Conservation (phyloP, 2,888 invertebrate species). For the Polydesmus complanatus region DNA sequence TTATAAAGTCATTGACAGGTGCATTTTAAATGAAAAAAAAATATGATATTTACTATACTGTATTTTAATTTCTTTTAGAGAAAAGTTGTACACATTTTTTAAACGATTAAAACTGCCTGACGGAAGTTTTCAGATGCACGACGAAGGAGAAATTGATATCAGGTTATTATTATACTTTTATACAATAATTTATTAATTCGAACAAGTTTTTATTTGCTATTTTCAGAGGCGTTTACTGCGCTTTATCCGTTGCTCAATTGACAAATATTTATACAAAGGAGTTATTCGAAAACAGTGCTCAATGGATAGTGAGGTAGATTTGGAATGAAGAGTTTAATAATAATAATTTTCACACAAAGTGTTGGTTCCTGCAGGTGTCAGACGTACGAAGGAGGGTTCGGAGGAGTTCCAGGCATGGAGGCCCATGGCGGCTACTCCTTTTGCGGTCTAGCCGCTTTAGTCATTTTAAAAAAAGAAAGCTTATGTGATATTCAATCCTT, state of each 20-base stretch:
- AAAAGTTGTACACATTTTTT: conserved; percentile 59
- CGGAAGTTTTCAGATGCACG: conserved; percentile 85
- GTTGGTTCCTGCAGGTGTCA: conserved; percentile 53
- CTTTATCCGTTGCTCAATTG: conserved; percentile 73
- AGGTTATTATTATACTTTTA: conserved; percentile 24
- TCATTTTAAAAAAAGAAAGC: conserved; percentile 59
- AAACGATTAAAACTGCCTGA: conserved; percentile 60
- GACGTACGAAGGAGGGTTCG: conserved; percentile 97
- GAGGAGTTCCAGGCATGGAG: conserved; percentile 83
- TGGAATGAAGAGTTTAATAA: conserved; percentile 1
- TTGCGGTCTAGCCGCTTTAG: conserved; percentile 83
- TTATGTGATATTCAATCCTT: conserved; percentile 61
- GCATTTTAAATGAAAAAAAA: conserved; percentile 17
- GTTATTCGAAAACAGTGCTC: conserved; percentile 69
- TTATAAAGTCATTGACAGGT: conserved; percentile 72
- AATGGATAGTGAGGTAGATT: conserved; percentile 65
- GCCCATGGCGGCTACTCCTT: conserved; percentile 99
- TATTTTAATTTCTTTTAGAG: conserved; percentile 31
- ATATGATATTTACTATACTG: not conserved
- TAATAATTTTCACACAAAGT: not conserved
- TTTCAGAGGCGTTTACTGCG: conserved; percentile 85
- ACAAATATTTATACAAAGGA: conserved; percentile 61
- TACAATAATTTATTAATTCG: conserved; percentile 5
- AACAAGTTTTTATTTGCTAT: conserved; percentile 2
- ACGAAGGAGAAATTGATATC: conserved; percentile 83